Conservation (phyloP, 2,888 invertebrate species). For the Metalampra italica region DNA sequence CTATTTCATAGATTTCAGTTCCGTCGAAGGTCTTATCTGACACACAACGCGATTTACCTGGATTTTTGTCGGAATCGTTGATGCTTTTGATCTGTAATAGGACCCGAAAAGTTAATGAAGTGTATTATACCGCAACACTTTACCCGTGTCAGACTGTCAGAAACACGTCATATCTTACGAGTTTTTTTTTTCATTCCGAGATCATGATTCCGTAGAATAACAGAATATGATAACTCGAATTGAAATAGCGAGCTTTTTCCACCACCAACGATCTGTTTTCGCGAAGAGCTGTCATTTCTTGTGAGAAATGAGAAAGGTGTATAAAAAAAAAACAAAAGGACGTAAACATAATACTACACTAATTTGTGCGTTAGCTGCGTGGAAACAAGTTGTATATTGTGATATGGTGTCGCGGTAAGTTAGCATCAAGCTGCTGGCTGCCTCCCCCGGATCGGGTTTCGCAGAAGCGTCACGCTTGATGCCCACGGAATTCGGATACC, state of each 20-base stretch:
- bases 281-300: conserved; percentile 45
- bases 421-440: conserved; percentile 44
- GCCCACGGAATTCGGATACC: conserved; percentile 43
- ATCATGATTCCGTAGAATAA: conserved; percentile 48
- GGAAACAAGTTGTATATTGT: conserved; percentile 68
- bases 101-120: conserved; percentile 64
- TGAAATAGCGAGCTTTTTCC: conserved; percentile 23
- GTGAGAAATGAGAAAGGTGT: conserved; percentile 52
- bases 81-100: conserved; percentile 13
- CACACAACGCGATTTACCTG: conserved; percentile 3
- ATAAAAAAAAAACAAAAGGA: conserved; percentile 45
- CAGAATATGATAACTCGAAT: conserved; percentile 30
- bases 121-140: conserved; percentile 52
- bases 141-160: conserved; percentile 73
- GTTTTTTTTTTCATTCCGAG: conserved; percentile 47
- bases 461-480: conserved; percentile 69
- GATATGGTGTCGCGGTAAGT: conserved; percentile 59
- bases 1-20: conserved; percentile 21
- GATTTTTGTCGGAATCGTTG: background rate
- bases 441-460: conserved; percentile 56
- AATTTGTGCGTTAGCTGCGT: conserved; percentile 66
- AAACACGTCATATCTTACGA: conserved; percentile 66
- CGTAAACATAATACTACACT: conserved; percentile 69
- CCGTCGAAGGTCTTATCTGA: conserved; percentile 15
- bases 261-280: conserved; percentile 13